phyloP scores from a whole-genome alignment of 2,888 invertebrate species.

The Tetragonisca angustula region DNA sequence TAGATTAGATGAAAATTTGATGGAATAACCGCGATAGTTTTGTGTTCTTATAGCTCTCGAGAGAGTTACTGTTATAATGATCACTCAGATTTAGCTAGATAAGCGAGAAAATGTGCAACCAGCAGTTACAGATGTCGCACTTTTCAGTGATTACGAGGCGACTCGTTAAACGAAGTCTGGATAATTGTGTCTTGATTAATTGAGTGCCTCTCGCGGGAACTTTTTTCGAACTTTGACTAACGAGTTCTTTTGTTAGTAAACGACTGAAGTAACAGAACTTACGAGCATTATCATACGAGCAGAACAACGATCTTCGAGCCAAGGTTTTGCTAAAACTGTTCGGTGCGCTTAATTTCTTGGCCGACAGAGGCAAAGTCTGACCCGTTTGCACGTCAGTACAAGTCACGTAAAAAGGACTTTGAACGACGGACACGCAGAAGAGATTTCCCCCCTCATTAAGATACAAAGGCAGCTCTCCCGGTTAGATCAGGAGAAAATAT shows the following conservation, averaged over 20 bases:
- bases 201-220: not conserved
- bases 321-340: no score
- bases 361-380: no score
- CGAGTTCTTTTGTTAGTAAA: not conserved
- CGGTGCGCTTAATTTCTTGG: no score
- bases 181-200: not conserved
- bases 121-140: not conserved
- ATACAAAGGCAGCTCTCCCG: not conserved
- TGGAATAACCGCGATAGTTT: not conserved
- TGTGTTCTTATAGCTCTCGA: not conserved
- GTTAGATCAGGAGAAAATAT: constrained; percentile 46
- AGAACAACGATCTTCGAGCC: not conserved
- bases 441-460: not conserved
- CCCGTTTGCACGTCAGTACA: no score
- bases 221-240: not conserved
- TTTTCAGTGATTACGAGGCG: constrained; percentile 1
- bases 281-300: not conserved
- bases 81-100: not conserved
- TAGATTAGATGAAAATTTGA: not conserved
- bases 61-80: not conserved
- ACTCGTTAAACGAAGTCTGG: not conserved
- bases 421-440: no score
- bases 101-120: not conserved
- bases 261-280: not conserved
- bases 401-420: no score